A percentile compares a stretch with the other conserved stretches of the same genome.
Evolutionary conservation across 2,888 invertebrate genomes (phyloP).

Genomic region (Stenoptilia bipunctidactyla): DNA sequence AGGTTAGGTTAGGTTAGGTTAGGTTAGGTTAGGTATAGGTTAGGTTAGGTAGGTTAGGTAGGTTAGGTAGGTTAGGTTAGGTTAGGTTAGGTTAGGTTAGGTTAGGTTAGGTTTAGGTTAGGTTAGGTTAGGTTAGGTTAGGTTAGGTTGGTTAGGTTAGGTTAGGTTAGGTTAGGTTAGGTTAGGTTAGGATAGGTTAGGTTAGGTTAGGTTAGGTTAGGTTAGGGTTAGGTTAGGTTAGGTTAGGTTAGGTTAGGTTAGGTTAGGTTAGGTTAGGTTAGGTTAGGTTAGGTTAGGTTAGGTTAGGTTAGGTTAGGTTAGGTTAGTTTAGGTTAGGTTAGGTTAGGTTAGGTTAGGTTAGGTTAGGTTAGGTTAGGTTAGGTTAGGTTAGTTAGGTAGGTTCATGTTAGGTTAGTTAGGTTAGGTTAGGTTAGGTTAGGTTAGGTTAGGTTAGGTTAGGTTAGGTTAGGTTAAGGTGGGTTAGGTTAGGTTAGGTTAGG

Average conservation of each 20-base stretch:
- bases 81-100: slow-evolving; percentile 16
- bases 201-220: slow-evolving; percentile 1
- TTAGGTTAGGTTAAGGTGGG: slow-evolving; percentile 4
- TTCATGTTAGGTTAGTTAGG: slow-evolving; percentile 20
- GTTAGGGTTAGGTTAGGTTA: slow-evolving; percentile 9
- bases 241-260: slow-evolving; percentile 11
- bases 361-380: slow-evolving; percentile 21
- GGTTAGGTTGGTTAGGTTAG: slow-evolving; percentile 19
- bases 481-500: slow-evolving; percentile 17
- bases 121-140: slow-evolving; percentile 18
- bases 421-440: slow-evolving; percentile 17
- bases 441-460: slow-evolving; percentile 10
- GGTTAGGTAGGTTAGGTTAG: slow-evolving; percentile 17
- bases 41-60: slow-evolving; percentile 15
- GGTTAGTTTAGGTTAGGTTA: slow-evolving; percentile 20
- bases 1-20: slow-evolving; percentile 14
- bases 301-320: slow-evolving; percentile 19
- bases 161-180: slow-evolving; percentile 21
- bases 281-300: slow-evolving; percentile 10
- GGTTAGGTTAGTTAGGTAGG: slow-evolving; percentile 10
- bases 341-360: slow-evolving; percentile 21
- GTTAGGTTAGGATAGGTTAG: slow-evolving; percentile 10
- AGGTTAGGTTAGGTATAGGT: slow-evolving; percentile 12
- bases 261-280: slow-evolving; percentile 9
- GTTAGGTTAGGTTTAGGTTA: slow-evolving; percentile 17